Conservation (phyloP, 2,888 invertebrate species). For the Ptychoptera albimana region DNA sequence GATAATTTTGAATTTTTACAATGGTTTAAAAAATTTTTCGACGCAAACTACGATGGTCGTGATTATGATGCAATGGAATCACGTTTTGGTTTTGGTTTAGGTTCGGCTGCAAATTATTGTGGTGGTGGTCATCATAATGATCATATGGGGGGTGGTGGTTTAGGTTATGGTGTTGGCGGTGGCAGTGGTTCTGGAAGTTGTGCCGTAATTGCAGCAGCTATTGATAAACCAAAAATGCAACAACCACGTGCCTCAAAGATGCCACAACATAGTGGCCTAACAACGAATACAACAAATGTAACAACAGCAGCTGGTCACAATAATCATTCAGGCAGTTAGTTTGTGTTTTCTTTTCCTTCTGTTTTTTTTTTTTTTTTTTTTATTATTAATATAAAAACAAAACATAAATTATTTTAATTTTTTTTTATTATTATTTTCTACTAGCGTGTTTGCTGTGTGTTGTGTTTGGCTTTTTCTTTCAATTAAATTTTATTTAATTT, state of each 20-base stretch:
- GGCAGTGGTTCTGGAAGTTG: conserved; percentile 10
- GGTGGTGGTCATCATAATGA: conserved; percentile 13
- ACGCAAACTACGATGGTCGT: conserved; percentile 97
- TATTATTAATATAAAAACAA: conserved; percentile 1
- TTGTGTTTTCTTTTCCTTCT: background rate
- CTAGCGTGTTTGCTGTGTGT: no score
- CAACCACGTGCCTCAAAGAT: conserved; percentile 16
- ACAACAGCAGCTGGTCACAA: no score
- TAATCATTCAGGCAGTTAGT: conserved; percentile 13
- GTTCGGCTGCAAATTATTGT: conserved; percentile 43
- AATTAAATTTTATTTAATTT: no score
- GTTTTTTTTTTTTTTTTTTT: no score
- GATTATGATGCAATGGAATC: conserved; percentile 88
- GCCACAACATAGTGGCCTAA: conserved; percentile 1
- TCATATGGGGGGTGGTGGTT: conserved; percentile 13
- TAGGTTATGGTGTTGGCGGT: conserved; percentile 17
- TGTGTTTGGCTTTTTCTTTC: no score
- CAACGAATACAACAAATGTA: no score
- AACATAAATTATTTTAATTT: conserved; percentile 3
- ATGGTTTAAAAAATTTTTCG: conserved; percentile 99
- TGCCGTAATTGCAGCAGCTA: conserved; percentile 4
- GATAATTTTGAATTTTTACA: conserved; percentile 99
- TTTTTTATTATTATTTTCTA: no score
- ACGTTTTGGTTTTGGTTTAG: conserved; percentile 67
- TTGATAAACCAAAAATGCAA: conserved; percentile 24